phyloP scores from a whole-genome alignment of 2,113 vertebrate genomes.

The Entosphenus tridentatus region DNA sequence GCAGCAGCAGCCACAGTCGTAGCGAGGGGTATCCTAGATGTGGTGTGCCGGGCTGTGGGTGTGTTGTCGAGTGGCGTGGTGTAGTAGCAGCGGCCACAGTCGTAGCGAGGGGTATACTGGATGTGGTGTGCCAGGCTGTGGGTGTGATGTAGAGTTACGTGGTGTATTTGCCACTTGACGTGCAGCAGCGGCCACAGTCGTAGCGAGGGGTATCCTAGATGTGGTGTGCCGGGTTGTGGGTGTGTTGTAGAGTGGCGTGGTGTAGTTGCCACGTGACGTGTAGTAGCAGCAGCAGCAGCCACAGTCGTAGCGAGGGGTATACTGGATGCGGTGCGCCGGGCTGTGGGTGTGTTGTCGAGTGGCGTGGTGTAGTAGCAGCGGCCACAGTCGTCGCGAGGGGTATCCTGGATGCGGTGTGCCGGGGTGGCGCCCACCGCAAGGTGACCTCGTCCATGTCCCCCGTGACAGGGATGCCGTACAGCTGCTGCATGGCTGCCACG shows the following conservation, averaged over 20 bases:
- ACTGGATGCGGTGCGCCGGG: neutral
- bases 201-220: too few relatives aligned
- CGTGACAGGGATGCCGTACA: conserved; percentile 48
- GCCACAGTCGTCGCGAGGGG: neutral
- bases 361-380: neutral
- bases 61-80: neutral
- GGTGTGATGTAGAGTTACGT: neutral
- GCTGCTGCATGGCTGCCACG: conserved; percentile 51
- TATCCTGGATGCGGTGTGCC: neutral
- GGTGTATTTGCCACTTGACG: too few relatives aligned
- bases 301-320: neutral
- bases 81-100: neutral
- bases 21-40: too few relatives aligned
- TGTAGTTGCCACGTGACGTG: neutral
- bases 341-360: neutral
- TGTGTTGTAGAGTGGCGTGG: too few relatives aligned
- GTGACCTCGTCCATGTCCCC: conserved; percentile 38
- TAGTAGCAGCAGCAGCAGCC: neutral
- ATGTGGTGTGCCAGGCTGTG: neutral
- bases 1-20: too few relatives aligned
- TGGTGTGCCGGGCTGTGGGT: too few relatives aligned
- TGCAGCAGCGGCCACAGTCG: neutral
- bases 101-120: neutral
- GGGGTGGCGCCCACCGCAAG: conserved; percentile 27
- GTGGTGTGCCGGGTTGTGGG: too few relatives aligned